Percentiles rank a stretch among this genome's conserved stretches.
Evolutionary conservation across 2,113 vertebrate genomes (phyloP).

Genomic region (Ciconia boyciana): DNA sequence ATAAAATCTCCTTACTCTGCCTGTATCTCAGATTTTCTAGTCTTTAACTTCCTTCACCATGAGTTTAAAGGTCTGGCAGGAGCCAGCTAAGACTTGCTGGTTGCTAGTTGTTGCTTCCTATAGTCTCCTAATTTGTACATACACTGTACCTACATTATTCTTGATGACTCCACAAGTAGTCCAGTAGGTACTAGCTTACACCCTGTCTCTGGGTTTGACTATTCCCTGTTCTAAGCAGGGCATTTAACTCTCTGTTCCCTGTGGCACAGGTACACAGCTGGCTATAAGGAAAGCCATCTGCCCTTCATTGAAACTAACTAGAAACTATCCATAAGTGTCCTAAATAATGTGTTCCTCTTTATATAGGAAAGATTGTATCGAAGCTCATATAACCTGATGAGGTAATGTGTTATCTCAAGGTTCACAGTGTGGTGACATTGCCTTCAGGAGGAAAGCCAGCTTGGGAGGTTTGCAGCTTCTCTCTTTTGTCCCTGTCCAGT

Average conservation of each 20-base stretch:
- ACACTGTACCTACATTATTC: neutral
- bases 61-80: neutral
- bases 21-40: neutral
- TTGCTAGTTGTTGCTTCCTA: neutral
- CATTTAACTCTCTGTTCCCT: neutral
- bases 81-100: neutral
- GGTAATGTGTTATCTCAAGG: neutral
- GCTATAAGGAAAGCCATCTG: neutral
- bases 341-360: neutral
- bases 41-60: neutral
- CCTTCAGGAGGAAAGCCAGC: neutral
- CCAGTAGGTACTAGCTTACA: neutral
- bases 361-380: fast-evolving
- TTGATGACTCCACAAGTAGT: neutral
- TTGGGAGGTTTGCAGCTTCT: neutral
- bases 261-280: neutral
- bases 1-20: neutral
- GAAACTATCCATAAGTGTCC: neutral
- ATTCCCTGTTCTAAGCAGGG: neutral
- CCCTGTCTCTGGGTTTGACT: neutral
- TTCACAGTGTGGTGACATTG: neutral
- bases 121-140: neutral
- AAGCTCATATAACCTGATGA: neutral
- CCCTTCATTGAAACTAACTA: neutral
- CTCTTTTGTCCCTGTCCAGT: neutral